Conservation (phyloP, 37 sponge, comb jelly and placozoan genomes). For the Halisarca cf. caerulea region DNA sequence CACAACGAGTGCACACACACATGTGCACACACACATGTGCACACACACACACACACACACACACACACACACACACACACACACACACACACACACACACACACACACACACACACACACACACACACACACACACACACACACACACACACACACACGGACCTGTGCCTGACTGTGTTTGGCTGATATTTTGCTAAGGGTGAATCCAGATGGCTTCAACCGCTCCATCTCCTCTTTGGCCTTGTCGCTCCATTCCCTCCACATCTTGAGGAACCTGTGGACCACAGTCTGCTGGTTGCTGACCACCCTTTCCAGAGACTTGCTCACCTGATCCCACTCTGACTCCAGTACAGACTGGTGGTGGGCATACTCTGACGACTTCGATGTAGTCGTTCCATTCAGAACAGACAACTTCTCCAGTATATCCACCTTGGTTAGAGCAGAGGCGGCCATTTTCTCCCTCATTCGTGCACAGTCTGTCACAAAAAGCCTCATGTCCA, state of each 20-base stretch:
- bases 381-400: neutral
- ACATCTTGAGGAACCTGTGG: neutral
- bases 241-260: slow-evolving; percentile 4
- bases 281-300: neutral
- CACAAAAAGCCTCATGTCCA: neutral
- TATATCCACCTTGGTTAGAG: neutral
- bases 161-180: slow-evolving; percentile 15
- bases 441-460: slow-evolving; percentile 1
- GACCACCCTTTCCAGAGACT: neutral
- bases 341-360: neutral
- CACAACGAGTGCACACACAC: neutral
- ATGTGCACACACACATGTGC: neutral
- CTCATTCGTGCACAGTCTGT: neutral
- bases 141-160: neutral
- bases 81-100: neutral
- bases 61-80: neutral
- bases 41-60: slow-evolving; percentile 16
- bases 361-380: neutral
- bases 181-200: neutral
- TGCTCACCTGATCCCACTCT: neutral
- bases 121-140: slow-evolving; percentile 3
- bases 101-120: neutral
- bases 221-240: slow-evolving; percentile 7
- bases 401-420: neutral
- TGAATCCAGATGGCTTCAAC: neutral